Evolutionary conservation across 2,888 invertebrate genomes (phyloP), one percentile per base, ranked within the genome.

Genomic region (Harpalus rufipes): DNA sequence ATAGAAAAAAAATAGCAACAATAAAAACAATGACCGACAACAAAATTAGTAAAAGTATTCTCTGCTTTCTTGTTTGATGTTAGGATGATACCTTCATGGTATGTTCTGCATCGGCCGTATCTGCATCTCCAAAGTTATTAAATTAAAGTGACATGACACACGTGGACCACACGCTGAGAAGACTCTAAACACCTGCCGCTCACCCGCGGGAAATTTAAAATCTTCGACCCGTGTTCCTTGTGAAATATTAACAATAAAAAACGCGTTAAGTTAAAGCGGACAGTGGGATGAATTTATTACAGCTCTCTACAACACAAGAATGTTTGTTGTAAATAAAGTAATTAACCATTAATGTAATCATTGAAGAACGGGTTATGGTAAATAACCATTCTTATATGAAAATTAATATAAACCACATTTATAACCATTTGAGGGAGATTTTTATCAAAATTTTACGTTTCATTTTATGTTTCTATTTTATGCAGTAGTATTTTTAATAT

Each of bases 161-260:
- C 72, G 14, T 68, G 16, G 72, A 74, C 72, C 72, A 74, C 72
- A 41, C 72, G 72, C 72, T 44, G 72, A 10, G 72, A 41, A 3
- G 18, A 18, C 18, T 41, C 41, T 74, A 74, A 74, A 74, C 72
- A 74, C 72, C 72, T 74, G 72, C 72, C 72, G 72, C 44, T 44
- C 72, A 41, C 44, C 72, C 44, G 72, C 72, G 72, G 72, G 72
- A 74, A 74, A 74, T 74, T 74, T 74, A 14, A 74, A 74, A 68
- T 68, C 41, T 41, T 12, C 16, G 44, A 18, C 8, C 18, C 68
- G 51, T 81, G 81, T 81, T 51, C 68, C 25, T 61, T 32, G 61
- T 79, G 39, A 79, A 72, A 82, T 82, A 82, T 82, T 82, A 72
- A 82, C 82, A 44, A 68, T 82, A 82, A 82, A 82, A 81, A 82